Conservation (phyloP, 1,140 invertebrate species). For the Adelges cooleyi region DNA sequence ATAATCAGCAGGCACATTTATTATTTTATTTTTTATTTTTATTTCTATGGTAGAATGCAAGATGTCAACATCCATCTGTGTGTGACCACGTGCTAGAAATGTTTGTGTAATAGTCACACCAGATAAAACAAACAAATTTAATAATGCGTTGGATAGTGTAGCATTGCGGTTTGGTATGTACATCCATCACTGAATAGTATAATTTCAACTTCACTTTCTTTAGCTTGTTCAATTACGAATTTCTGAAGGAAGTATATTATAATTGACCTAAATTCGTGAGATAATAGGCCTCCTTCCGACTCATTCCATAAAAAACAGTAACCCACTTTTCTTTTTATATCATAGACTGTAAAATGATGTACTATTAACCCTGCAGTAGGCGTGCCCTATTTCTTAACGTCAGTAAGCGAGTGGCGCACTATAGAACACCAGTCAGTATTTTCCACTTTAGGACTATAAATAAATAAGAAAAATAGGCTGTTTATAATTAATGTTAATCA, state of each 20-base stretch:
- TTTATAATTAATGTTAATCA: no score
- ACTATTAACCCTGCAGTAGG: background rate
- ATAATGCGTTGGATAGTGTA: conserved; percentile 35
- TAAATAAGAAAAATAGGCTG: no score
- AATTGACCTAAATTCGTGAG: conserved; percentile 32
- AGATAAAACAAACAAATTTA: conserved; percentile 4
- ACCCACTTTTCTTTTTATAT: conserved; percentile 14
- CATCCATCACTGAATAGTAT: conserved; percentile 36
- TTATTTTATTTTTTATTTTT: conserved; percentile 18
- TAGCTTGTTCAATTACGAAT: background rate
- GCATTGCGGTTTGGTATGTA: conserved; percentile 36
- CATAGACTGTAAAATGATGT: no score
- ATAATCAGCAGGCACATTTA: conserved; percentile 32
- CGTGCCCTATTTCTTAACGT: background rate
- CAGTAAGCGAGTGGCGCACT: background rate
- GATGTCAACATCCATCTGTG: conserved; percentile 29
- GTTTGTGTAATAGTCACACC: conserved; percentile 30
- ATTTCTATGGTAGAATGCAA: conserved; percentile 28
- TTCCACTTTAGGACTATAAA: background rate
- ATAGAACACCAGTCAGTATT: background rate
- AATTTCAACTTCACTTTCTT: conserved; percentile 9
- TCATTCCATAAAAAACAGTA: conserved; percentile 30
- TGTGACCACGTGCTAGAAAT: conserved; percentile 26
- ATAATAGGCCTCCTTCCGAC: conserved; percentile 30
- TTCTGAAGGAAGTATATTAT: conserved; percentile 22